Evolutionary conservation across 2,113 vertebrate genomes (phyloP).

Genomic region (Atrichornis clamosus): DNA sequence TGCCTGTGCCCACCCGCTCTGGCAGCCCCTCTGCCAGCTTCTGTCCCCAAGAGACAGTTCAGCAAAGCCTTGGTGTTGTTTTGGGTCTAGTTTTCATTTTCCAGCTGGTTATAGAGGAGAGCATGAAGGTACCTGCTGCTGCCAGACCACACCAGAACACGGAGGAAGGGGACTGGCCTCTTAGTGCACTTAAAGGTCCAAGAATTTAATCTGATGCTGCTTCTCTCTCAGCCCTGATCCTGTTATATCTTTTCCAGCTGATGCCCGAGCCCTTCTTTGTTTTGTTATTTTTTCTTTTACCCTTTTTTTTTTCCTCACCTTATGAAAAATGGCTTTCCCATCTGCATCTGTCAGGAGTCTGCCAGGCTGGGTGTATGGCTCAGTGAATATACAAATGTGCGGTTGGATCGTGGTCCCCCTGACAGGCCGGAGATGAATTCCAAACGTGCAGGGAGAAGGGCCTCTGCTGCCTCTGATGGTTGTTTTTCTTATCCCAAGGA

Average conservation of each 20-base stretch:
- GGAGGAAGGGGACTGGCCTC: neutral
- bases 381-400: slow-evolving; percentile 69
- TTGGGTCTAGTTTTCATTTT: neutral
- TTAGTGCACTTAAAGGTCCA: neutral
- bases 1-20: neutral
- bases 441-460: slow-evolving; percentile 14
- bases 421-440: slow-evolving; percentile 49
- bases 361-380: slow-evolving; percentile 21
- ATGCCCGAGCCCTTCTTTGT: neutral
- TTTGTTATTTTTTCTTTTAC: neutral
- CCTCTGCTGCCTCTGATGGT: neutral
- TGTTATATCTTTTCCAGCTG: slow-evolving; percentile 22
- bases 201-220: neutral
- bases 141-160: neutral
- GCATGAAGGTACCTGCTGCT: neutral
- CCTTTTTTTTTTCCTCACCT: neutral
- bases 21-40: neutral
- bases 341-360: slow-evolving; percentile 70
- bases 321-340: slow-evolving; percentile 72
- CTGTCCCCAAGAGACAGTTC: neutral
- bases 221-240: neutral
- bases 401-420: slow-evolving; percentile 43
- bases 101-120: neutral
- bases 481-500: slow-evolving; percentile 15
- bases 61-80: neutral